Conservation (phyloP, 1,140 invertebrate species). For the Vollenhovia emeryi region DNA sequence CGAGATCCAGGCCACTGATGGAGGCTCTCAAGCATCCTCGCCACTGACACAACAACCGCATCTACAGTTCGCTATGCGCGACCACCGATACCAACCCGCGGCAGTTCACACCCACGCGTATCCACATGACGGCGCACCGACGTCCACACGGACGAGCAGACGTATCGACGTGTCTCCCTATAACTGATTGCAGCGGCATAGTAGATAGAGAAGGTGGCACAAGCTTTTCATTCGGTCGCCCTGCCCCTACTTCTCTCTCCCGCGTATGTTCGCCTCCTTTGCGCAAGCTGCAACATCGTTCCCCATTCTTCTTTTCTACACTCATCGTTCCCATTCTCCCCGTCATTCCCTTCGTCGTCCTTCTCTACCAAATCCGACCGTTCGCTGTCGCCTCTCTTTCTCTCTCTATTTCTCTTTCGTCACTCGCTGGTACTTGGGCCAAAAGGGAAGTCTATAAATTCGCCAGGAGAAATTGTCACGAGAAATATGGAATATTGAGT, state of each 20-base stretch:
- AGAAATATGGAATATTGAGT: slow-evolving; percentile 78
- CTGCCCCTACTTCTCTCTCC: slow-evolving; percentile 22
- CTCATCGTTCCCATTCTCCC: slow-evolving; percentile 60
- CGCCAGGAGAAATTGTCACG: slow-evolving; percentile 76
- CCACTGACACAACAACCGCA: slow-evolving; percentile 17
- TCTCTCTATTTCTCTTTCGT: slow-evolving; percentile 6
- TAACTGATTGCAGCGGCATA: slow-evolving; percentile 71
- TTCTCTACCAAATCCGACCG: slow-evolving; percentile 1
- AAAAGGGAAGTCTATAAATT: slow-evolving; percentile 79
- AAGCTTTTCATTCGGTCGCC: slow-evolving; percentile 68
- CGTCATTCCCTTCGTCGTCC: slow-evolving; percentile 6
- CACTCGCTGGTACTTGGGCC: slow-evolving; percentile 1
- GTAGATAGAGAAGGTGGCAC: slow-evolving; percentile 55
- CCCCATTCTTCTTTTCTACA: slow-evolving; percentile 56
- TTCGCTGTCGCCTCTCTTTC: slow-evolving; percentile 4
- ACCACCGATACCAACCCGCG: slow-evolving; percentile 42
- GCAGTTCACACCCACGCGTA: slow-evolving; percentile 28
- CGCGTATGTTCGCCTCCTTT: slow-evolving; percentile 41
- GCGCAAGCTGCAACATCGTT: slow-evolving; percentile 49
- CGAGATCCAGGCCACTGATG: slow-evolving; percentile 44
- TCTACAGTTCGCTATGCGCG: slow-evolving; percentile 43
- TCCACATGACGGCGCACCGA: slow-evolving; percentile 16
- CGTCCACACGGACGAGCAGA: slow-evolving; percentile 46
- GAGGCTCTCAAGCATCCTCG: slow-evolving; percentile 27
- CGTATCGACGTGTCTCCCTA: slow-evolving; percentile 68